Evolutionary conservation across 2,797 vertebrate genomes (phyloP), one percentile per base, ranked within the genome.

Genomic region (Acrossocheilus fasciatus): DNA sequence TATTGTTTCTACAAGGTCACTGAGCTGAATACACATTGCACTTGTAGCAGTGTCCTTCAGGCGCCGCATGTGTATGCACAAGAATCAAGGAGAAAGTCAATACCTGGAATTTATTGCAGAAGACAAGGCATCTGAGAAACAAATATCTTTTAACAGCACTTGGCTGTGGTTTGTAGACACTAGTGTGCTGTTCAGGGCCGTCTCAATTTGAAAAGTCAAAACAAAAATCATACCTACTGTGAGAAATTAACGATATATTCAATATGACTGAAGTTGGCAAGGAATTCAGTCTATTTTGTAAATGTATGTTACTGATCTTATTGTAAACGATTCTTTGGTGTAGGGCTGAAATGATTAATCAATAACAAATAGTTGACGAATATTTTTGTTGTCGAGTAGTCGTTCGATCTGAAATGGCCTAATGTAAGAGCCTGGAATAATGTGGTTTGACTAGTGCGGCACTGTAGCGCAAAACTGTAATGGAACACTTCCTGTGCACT

Each of bases 1-100:
- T 88, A 85, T 87, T 82, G 87, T 85, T 86, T 89, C 77, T 72
- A 39, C 85, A 90, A 90, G 89, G 89, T 92, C 90, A 92, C 69
- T 39, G 74, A 89, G 88, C 80, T 83, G 66, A 70, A 86, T 69
- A 75, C 64, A 75, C 43, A 83, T 85, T 57, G 78, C 72, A 73
- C 75, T 86, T 81, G 69, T 68, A 77, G 86, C 86, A 74, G 74
- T 88, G 89, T 87, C 89, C 89, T 87, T 88, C 85, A 87, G 78
- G 23, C 83, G 41, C 54, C 43, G 50, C 43, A 52, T 52, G 72
- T 81, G 50, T n/a, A 75, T 80, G 83, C 73, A 79, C 66, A 66
- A 82, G 68, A 59, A 73, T 75, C 17, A 39, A 78, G 34, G 34
- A 69, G 34, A 39, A 39, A 47, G 66, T 59, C 34, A 70, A 75